Evolutionary conservation across 2,113 vertebrate genomes (phyloP).

Genomic region (Centropus bengalensis): DNA sequence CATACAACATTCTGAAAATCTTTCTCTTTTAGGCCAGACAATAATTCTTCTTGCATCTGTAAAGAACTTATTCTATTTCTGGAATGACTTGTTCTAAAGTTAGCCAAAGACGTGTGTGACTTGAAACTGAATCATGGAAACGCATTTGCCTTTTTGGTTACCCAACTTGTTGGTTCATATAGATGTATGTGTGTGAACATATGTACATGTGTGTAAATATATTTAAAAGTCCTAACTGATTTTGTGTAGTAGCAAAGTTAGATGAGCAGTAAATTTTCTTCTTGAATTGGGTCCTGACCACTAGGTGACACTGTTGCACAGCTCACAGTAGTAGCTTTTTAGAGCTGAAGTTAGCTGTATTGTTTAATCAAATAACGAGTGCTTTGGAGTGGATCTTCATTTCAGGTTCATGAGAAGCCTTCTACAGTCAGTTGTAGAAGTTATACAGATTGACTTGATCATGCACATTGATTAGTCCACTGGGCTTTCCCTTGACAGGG

Average conservation of each 20-base stretch:
- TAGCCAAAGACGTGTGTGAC: fast-evolving
- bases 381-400: background rate
- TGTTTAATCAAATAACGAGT: background rate
- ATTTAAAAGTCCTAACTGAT: background rate
- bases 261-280: background rate
- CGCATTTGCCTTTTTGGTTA: background rate
- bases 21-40: background rate
- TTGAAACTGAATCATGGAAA: background rate
- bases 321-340: background rate
- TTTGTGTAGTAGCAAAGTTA: background rate
- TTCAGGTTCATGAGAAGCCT: background rate
- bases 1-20: background rate
- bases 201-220: fast-evolving
- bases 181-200: no score
- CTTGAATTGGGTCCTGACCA: background rate
- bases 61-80: background rate
- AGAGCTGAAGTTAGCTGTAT: background rate
- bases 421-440: background rate
- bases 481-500: background rate
- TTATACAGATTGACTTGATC: background rate
- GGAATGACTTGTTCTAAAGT: background rate
- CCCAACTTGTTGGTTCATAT: background rate
- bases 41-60: background rate
- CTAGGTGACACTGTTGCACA: conserved; percentile 60
- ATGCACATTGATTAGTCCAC: fast-evolving